Evolutionary conservation across 2,888 invertebrate genomes (phyloP), one percentile per base, ranked within the genome.

Genomic region (Adineta ricciae): DNA sequence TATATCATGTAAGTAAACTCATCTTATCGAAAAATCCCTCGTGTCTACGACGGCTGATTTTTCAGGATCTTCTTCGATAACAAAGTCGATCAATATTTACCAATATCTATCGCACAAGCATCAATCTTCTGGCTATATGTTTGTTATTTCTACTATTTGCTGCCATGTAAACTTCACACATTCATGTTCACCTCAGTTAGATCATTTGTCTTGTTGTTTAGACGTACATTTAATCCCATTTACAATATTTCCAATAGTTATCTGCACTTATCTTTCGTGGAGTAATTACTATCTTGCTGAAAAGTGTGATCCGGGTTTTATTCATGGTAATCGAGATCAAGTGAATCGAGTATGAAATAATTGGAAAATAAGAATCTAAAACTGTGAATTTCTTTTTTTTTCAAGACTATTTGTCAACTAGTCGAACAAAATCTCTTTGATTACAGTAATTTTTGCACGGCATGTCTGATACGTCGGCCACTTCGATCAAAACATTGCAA

Each of bases 81-180:
- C 88, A 93, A 94, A 89, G 92, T 96, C 87, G 94, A 94, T 92
- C 94, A 94, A 88, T 92, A 96, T 88, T 92, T 97, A 89, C 97
- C 98, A 36, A 93, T 98, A 88, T 94, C 95, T 88, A 94, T 97
- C 87, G 98, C 97, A 91, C 92, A 97, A 88, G 95, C 96, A 49
- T 96, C 97, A 19, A 97, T 97, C 90, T 92, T 94, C 89, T 97
- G 96, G 96, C 95, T 98, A 93, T 97, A 97, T 91, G 93, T 96
- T 86, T 97, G 97, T 85, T 93, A 91, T 93, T 91, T 91, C 88
- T 89, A 92, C 86, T 93, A 93, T 91, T 90, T 92, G 52, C 89
- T 91, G 89, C 9, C 16, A 83, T 24, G 86, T 41, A 83, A 64
- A 64, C 7, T 64, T 27, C 2, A 52, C 4, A 21, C 1, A 64